Evolutionary conservation across 2,797 vertebrate species (phyloP), one percentile per base, ranked within the genome.

Genomic region (Thalassophryne amazonica): DNA sequence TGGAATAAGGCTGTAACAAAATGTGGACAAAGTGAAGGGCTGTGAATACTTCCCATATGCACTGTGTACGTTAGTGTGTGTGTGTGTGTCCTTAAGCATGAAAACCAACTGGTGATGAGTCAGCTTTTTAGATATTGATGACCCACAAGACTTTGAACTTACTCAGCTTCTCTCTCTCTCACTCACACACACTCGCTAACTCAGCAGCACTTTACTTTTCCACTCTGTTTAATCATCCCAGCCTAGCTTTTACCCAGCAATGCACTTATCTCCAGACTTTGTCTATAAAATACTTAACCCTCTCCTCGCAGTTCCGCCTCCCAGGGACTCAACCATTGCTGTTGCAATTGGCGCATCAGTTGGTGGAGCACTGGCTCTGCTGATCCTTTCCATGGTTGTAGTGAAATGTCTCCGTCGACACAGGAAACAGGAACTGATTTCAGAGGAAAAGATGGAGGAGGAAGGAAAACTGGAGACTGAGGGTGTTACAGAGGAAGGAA

Each of bases 401-500:
- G 91, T 99, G 69, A 98, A 99, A 37, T 99, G 95, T 1, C 91
- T 99, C 35, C 92, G 96, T 66, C 91, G 94, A 78, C 95, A 96
- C 85, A 92, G 89, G 71, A 96, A 98, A 78, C 94, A 97, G 88
- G 90, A 96, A 56, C 92, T 95, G 18, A 94, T 93, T 79, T 93
- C 94, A 0, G 95, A 98, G 0, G 96, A 97, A 89, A 98, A 98
- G 88, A 96, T 94, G 2, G 97, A 99, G 72, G 97, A 99, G 76
- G 96, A 98, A 62, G 95, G 92, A 24, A 99, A 98, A 83, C 92
- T 93, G 0, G 95, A 98, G 0, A 91, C 93, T 0, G 97, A 98
- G 76, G 94, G 92, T 54, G 93, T 93, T 33, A 84, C 87, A 0
- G 96, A 97, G 0, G 94, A 96, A n/a, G 93, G 92, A 34, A 87